Evolutionary conservation across 35 echinoderm and acorn worm genomes (phyloP), one percentile per base, ranked within the genome.

Genomic region (Acanthaster planci): DNA sequence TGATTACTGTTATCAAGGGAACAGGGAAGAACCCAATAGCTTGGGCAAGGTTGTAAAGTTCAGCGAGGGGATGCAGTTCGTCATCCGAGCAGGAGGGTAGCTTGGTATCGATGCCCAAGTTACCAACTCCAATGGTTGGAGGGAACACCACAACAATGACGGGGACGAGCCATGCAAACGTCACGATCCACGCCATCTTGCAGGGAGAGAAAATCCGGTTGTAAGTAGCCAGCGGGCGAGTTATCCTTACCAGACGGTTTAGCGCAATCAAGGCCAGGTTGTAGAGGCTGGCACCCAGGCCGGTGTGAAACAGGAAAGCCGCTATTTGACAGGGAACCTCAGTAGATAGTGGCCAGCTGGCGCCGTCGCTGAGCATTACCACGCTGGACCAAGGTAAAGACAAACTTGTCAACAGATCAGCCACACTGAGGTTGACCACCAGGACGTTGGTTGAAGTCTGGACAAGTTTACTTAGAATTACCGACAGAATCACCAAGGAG

Each of bases 221-320:
- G 60, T 93, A 93, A 5, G 78, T 82, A 1, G 68, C 78, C 9
- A 30, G 23, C 0, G 57, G 89, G 35, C 78, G 77, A 2, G 87
- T 94, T 51, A 94, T 85, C 47, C 88, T 64, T 4, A 89, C 47
- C 12, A 89, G 80, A 23, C 90, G 78, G 37, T 88, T 88, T 7
- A 88, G 35, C 5, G 85, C 52, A 22, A 89, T 89, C 7, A 80
- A 83, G 21, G 82, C 92, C 29, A 94, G 78, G 18, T 79, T 90
- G 50, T 82, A 94, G 40, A 90, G 81, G 81, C 92, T 94, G n/a
- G 81, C 82, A n/a, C 92, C 92, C 29, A 80, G 80, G 36, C 82
- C 78, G 19, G 82, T 51, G 37, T 86, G 84, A 27, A 84, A 82
- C 23, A 84, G 77, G 5, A 72, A 87, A 18, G 81, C 88, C 19